Evolutionary conservation across 2,113 vertebrate genomes (phyloP), one percentile per base, ranked within the genome.

Genomic region (Phrynocephalus versicolor): DNA sequence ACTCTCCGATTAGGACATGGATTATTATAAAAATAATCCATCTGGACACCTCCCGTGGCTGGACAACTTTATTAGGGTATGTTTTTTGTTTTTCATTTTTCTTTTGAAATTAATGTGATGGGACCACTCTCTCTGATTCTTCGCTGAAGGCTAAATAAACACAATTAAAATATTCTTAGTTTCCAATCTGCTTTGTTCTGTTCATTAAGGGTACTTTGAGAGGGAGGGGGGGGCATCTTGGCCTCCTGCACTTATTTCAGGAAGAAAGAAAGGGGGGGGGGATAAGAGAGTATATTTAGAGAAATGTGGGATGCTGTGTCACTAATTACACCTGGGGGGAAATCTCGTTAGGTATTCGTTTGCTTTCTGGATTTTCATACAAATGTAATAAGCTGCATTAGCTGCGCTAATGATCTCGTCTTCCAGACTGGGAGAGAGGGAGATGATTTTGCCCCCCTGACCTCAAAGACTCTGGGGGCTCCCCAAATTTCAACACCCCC

Each of bases 321-420:
- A 88, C 93, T 94, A 95, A 95, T 95, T 94, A 95, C 93, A 95
- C 94, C 94, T 95, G 94, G 92, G 93, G 94, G 94, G 91, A 93
- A 94, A 94, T 93, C 93, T 93, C 93, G 92, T 95, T 95, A 95
- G 93, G 83, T 93, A 94, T 94, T 94, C 93, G 92, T 94, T 94
- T 95, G 92, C 93, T 95, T 92, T 67, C 93, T 90, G 86, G 90
- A 94, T 89, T 93, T 94, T 95, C 93, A 94, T 94, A 94, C 90
- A 91, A 94, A 93, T 90, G 92, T 95, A 94, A 94, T 93, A 90
- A 94, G 93, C 92, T 91, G 87, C 92, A 93, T 95, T 94, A 94
- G 93, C 91, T 92, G 91, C 89, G 86, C 83, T 93, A 93, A 93
- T 84, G 87, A 90, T 88, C 93, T 84, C 91, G 84, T 82, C 90